Evolutionary conservation across 1,140 invertebrate genomes (phyloP), one percentile per base, ranked within the genome.

Genomic region (Heliconius congener): DNA sequence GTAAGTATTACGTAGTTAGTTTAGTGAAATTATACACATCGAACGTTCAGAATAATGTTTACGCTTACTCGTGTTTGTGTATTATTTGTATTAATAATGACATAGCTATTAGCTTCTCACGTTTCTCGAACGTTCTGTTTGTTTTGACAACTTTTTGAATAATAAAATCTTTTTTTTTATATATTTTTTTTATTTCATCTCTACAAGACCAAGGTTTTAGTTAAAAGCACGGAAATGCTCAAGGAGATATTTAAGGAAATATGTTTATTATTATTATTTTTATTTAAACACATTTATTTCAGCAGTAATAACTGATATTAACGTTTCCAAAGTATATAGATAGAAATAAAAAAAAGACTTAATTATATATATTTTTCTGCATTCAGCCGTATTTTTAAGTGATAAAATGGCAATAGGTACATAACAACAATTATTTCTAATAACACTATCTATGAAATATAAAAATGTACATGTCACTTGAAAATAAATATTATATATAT

Each of bases 341-440:
- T 9, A 27, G 1, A 66, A 27, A 16, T 11, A 66, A 66, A 66
- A 27, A 27, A 5, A 16, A 23, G 23, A 23, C 23, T 23, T 23
- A 23, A 23, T 23, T 23, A 23, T 23, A 23, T 6, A 30, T 16
- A 66, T 1, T 30, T 66, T 66, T 30, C 27, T 13, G 27, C 23
- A 30, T 27, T 66, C 13, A 66, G 2, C n/a, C 27, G 23, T 66
- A 66, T 66, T 30, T 66, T 23, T 76, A 66, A 13, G 66, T 71
- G 75, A 52, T 52, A 46, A 52, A 30, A 70, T 37, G 37, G 75
- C 30, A 71, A 71, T 77, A 27, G 19, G 60, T 66, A 66, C 4
- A 13, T 66, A 70, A 30, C 70, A 50, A 77, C 66, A 71, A 70
- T 50, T 71, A 71, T 77, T 66, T 50, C 55, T 23, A 78, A 78